Evolutionary conservation across 2,113 vertebrate genomes (phyloP).

Genomic region (Cyanoramphus novaezelandiae): DNA sequence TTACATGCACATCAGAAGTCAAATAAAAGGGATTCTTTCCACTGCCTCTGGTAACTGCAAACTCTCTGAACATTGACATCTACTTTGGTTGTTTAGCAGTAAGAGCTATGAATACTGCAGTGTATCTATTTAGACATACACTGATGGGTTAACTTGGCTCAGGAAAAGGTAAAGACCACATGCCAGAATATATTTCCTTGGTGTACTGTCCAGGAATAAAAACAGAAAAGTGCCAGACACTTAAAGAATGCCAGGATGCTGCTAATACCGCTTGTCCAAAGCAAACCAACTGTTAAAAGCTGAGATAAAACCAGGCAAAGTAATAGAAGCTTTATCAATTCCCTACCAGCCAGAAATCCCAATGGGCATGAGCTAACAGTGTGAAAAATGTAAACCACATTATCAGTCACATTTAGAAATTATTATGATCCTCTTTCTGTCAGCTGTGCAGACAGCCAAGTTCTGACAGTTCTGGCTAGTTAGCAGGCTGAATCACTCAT

Average conservation of each 20-base stretch:
- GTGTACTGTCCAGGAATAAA: conserved; percentile 20
- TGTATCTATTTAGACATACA: not conserved
- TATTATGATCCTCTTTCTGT: not conserved
- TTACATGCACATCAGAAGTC: not conserved
- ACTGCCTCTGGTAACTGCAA: not conserved
- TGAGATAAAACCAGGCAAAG: conserved; percentile 6
- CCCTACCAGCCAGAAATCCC: conserved; percentile 7
- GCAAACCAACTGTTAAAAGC: not conserved
- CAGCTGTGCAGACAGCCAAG: not conserved
- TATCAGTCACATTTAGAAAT: conserved; percentile 42
- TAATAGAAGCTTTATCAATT: not conserved
- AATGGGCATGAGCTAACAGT: not conserved
- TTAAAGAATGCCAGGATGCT: not conserved
- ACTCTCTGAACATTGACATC: not conserved
- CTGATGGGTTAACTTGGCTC: not conserved
- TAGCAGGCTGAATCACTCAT: conserved; percentile 9
- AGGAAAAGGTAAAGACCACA: not conserved
- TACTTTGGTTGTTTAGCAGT: not conserved
- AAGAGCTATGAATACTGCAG: not conserved
- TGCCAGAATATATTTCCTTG: not conserved
- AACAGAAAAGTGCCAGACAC: not conserved
- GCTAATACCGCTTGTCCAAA: not conserved
- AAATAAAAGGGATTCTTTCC: not conserved
- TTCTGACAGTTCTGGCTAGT: conserved; percentile 44
- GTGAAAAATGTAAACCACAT: conserved; percentile 20